Conservation (phyloP, 2,113 vertebrate species). For the Pristiophorus japonicus region DNA sequence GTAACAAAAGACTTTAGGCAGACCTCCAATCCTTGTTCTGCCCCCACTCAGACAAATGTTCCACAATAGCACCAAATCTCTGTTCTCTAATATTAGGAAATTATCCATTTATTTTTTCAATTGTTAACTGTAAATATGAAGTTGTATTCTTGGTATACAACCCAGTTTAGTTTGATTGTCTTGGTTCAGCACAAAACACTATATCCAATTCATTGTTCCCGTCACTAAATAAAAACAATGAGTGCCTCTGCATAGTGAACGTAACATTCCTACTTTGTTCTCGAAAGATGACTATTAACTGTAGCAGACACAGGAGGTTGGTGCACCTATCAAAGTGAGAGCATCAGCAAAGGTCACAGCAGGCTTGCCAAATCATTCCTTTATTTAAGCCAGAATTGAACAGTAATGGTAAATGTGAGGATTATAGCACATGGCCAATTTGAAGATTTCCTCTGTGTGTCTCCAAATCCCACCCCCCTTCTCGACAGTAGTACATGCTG, state of each 20-base stretch:
- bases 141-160: neutral
- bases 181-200: neutral
- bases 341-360: neutral
- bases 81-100: neutral
- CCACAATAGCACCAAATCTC: neutral
- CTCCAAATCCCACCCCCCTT: neutral
- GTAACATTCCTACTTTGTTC: neutral
- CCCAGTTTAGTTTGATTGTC: no score
- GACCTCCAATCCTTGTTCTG: neutral
- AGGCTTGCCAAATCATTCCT: neutral
- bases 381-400: no score
- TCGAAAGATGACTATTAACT: neutral
- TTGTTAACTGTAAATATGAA: neutral
- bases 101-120: neutral
- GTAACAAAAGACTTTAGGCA: neutral
- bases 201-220: neutral
- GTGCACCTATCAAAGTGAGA: neutral
- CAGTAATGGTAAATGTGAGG: neutral
- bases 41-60: neutral
- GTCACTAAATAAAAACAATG: neutral
- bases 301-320: neutral
- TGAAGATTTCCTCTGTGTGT: neutral
- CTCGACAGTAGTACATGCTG: neutral
- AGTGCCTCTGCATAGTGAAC: neutral
- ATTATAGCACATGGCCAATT: neutral